phyloP scores from a whole-genome alignment of 2,797 vertebrate species.

The Crocidura indochinensis region DNA sequence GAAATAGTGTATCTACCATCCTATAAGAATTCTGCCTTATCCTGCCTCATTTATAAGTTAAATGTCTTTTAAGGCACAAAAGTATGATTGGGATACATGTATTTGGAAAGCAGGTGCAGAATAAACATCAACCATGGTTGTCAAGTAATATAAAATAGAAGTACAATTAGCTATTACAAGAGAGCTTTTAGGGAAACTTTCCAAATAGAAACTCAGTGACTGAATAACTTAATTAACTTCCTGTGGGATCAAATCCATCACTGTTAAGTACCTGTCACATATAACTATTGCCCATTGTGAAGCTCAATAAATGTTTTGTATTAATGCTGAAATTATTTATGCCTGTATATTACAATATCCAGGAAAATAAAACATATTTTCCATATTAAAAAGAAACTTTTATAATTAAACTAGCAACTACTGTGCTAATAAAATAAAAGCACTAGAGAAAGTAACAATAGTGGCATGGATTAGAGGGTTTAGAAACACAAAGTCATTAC shows the following conservation, averaged over 20 bases:
- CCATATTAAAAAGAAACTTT: constrained; percentile 72
- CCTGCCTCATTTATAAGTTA: constrained; percentile 65
- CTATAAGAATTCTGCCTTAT: constrained; percentile 53
- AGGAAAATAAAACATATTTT: constrained; percentile 75
- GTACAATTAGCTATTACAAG: constrained; percentile 78
- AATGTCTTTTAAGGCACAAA: constrained; percentile 69
- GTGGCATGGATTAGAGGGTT: neutral
- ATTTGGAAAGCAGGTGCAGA: constrained; percentile 74
- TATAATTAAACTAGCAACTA: constrained; percentile 64
- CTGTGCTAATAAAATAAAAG: constrained; percentile 72
- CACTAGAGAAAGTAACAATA: constrained; percentile 58
- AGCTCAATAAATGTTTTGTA: constrained; percentile 80
- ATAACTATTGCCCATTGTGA: constrained; percentile 70
- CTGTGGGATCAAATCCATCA: constrained; percentile 82
- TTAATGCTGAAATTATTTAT: constrained; percentile 80
- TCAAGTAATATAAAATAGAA: constrained; percentile 81
- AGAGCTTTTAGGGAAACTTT: constrained; percentile 82
- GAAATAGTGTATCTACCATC: constrained; percentile 42
- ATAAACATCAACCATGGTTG: constrained; percentile 70
- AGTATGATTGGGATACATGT: constrained; percentile 68
- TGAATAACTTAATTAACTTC: constrained; percentile 86
- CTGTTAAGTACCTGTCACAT: constrained; percentile 80
- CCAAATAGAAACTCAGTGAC: constrained; percentile 77
- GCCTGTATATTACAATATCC: constrained; percentile 44
- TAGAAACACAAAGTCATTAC: constrained; percentile 41